Base-by-base conservation (phyloP, 2,888 invertebrate species). In the Allacma fusca region DNA sequence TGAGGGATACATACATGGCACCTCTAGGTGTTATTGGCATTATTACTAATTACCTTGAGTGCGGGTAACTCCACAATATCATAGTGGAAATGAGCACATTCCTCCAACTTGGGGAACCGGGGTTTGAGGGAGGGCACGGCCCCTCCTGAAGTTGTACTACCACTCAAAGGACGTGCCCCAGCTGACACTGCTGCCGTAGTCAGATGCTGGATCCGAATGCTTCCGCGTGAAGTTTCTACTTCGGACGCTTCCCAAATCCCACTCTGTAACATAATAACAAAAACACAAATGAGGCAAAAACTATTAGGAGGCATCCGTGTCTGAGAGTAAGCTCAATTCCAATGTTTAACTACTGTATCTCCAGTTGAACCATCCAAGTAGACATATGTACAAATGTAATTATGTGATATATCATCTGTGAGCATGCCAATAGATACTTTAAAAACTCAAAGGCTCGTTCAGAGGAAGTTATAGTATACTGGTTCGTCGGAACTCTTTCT, bases 41-140 rank as follows among this genome's bases (percentile, higher is more conserved):
- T 50, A 34, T 50, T 50, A 21, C 64, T 59, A 62, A 34, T 84
- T 86, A 91, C 91, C 88, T 90, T 89, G 72, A 91, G 88, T 0
- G 92, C 91, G n/a, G 94, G 93, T 83, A 98, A 89, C 83, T 95
- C 93, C 23, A 97, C 97, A 83, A 94, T 90, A 86, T 98, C 97
- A 88, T 98, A 98, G 88, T 98, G 98, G 88, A 98, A 98, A 87
- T 98, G 98, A 5, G 97, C 97, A 88, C 98, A 98, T 86, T 98
- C 97, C 87, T 97, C 96, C 80, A 98, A 90, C 86, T 94, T 93
- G 50, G 50, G 50, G 16, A 50, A 50, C 76, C 92, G 89, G 83
- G 91, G 91, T 70, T 88, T 40, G 13, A 59, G 40, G 23, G 69
- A 57, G 21, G 68, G 29, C 59, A 23, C 69, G 23, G 43, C 71